Evolutionary conservation across 2,113 vertebrate species (phyloP), one percentile per base, ranked within the genome.

Genomic region (Callorhinus ursinus): DNA sequence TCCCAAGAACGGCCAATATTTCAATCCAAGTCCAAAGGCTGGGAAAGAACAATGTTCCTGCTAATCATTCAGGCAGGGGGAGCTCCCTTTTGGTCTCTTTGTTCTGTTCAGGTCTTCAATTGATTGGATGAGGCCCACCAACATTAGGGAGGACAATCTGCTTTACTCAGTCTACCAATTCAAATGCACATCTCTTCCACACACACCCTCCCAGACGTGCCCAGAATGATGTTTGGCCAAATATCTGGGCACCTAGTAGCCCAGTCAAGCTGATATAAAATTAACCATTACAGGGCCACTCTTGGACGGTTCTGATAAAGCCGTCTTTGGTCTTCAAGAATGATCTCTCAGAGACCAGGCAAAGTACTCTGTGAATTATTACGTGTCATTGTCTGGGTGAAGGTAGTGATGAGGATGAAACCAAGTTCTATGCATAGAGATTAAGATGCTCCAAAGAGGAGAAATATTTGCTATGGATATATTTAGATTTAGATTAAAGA

Each of bases 161-260:
- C 15, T 76, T n/a, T 57, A 46, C 5, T 67, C 55, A 39, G 2
- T 33, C 55, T 67, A 42, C 19, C 8, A 26, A 46, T 79, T 88
- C 26, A 39, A 46, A 61, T 81, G 2, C 33, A 67, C 86, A 33
- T 76, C 1, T 79, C 31, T 72, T 63, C 19, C 28, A 92, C 28
- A 76, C 24, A n/a, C 0, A 11, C 22, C 4, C 9, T 74, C 6
- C 33, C 28, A 63, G 14, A 49, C 0, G 21, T 14, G 57, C 1
- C 4, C 18, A 86, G 7, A 82, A 33, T 88, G 26, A 72, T 49
- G 6, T 39, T 39, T 69, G n/a, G 21, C 0, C 31, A 92, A 65
- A 80, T 85, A 53, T 63, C n/a, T 63, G n/a, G 51, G 71, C 24
- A 81, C 16, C 5, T 31, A 33, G 36, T 28, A 59, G 28, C 59